These are phyloP conservation scores for Callosobruchus maculatus DNA, from an alignment of 2,888 invertebrate species.

Conservation along the genomic window DNA sequence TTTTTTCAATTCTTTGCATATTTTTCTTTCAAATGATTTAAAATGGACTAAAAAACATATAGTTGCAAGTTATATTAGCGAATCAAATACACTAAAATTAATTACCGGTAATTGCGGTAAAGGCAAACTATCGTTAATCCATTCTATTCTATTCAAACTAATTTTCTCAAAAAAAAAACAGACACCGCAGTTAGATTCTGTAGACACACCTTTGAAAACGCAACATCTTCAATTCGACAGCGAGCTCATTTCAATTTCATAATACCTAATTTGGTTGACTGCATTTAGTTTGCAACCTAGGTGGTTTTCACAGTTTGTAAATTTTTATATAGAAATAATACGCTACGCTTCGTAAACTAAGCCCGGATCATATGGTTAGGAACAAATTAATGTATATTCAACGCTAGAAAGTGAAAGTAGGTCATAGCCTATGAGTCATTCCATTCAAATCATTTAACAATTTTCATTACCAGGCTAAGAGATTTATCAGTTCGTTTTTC, in stretches of 20 bases:
- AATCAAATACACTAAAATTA: too few species aligned
- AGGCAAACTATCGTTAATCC: too few species aligned
- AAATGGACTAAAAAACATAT: too few species aligned
- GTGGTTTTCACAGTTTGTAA: not conserved
- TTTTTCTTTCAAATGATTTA: too few species aligned
- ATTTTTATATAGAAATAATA: not conserved
- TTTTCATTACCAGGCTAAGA: not conserved
- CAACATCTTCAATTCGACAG: not conserved
- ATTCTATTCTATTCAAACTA: too few species aligned
- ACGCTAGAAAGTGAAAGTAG: not conserved
- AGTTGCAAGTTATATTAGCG: too few species aligned
- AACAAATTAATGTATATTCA: not conserved
- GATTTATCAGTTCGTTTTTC: not conserved
- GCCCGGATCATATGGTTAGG: not conserved
- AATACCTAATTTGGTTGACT: not conserved
- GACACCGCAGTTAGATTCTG: too few species aligned
- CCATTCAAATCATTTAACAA: not conserved
- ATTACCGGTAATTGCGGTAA: too few species aligned
- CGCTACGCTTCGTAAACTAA: not conserved
- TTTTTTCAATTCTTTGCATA: too few species aligned
- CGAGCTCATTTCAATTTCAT: not conserved
- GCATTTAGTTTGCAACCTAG: not conserved
- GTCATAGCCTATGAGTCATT: not conserved
- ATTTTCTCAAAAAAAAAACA: too few species aligned
- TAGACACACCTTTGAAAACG: too few species aligned